Conservation (phyloP, 2,888 invertebrate species). For the Gibbula magus region DNA sequence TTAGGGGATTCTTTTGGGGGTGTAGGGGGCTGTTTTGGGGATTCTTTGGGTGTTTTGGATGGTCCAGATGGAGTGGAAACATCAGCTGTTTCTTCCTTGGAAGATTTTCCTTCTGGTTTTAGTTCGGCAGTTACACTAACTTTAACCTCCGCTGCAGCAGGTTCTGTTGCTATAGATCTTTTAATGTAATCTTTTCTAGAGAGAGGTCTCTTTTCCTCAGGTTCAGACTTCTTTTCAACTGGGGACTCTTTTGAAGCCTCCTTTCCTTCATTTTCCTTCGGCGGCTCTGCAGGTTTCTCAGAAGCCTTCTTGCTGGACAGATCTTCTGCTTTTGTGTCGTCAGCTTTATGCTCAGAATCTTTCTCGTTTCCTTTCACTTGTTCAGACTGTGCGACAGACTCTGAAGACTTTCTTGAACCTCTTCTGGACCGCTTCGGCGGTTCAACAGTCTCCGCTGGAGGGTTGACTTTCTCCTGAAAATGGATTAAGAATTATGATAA, state of each 20-base stretch:
- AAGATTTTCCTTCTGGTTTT: neutral
- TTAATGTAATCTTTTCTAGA: slow-evolving; percentile 1
- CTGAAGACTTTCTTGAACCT: neutral
- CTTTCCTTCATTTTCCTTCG: neutral
- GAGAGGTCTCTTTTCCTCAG: neutral
- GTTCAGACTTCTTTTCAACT: neutral
- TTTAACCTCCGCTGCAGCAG: neutral
- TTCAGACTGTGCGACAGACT: neutral
- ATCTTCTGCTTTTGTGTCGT: neutral
- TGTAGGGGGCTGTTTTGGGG: too few species aligned
- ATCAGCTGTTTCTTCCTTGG: too few species aligned
- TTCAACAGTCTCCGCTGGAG: neutral
- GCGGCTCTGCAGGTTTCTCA: neutral
- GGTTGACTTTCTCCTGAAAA: too few species aligned
- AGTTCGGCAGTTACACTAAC: neutral
- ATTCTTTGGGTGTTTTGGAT: too few species aligned
- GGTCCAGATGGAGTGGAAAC: too few species aligned
- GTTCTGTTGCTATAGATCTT: neutral
- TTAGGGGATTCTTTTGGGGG: too few species aligned
- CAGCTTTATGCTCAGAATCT: neutral
- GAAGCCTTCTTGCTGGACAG: neutral
- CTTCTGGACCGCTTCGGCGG: slow-evolving; percentile 23
- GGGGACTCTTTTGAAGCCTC: neutral
- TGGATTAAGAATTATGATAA: too few species aligned
- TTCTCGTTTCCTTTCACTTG: neutral